Base-by-base conservation (phyloP, 1,140 invertebrate species). In the Drosophila leontia region DNA sequence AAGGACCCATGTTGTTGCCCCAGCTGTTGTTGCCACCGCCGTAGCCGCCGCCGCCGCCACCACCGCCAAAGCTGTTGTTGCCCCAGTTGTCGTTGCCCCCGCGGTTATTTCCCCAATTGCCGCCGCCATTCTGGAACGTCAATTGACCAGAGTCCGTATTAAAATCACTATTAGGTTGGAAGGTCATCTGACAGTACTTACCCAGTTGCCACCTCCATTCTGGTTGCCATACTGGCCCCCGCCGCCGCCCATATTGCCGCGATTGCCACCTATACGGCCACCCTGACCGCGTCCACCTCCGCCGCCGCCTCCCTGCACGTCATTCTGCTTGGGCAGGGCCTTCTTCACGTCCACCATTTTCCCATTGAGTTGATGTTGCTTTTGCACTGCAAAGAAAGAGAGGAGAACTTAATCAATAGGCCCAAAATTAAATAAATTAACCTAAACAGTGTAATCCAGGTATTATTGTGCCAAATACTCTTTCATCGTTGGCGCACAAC, bases 291-390 rank as follows among this genome's bases (percentile, higher is more conserved):
- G 77, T 17, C 91, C 80, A 15, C 91, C 91, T 17, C 91, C 77
- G 19, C 72, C 72, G 29, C 75, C 78, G 26, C 67, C 79, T 19
- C 90, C 84, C 59, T 95, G 94, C 34, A 94, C 94, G 94, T 96
- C 96, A 81, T 96, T 95, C 12, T 95, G 94, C 91, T 96, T 96
- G 23, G 95, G 95, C 39, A 96, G 75, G 4, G 96, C 96, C 92
- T 97, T 97, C 90, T 97, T 97, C 0, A 97, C 96, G 84, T 97
- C 96, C 4, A 97, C 94, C 60, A 95, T 94, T 82, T 96, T 96
- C 12, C 96, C 96, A 63, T 96, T 95, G 7, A 97, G 95, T 76
- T 95, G 95, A 84, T 97, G 96, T 74, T 94, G 95, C 64, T 95
- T 95, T 92, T 96, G 95, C 61, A 97, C 95, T 95, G 91, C 11